Evolutionary conservation across 2,797 vertebrate genomes (phyloP).

Genomic region (Clarias fuscus): DNA sequence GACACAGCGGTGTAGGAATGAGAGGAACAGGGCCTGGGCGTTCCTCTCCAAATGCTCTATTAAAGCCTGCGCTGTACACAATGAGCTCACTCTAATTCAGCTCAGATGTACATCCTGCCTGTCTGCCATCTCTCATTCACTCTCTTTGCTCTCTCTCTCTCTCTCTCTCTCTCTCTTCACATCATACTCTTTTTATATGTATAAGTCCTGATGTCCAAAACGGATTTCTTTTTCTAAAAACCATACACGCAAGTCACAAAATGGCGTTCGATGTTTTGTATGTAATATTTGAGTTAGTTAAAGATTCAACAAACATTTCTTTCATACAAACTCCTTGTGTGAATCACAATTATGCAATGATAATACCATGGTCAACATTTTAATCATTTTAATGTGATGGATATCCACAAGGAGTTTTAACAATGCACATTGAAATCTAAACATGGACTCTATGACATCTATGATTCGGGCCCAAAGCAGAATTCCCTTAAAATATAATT

Average conservation of each 20-base stretch:
- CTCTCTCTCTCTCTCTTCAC: not conserved
- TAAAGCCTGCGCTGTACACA: slow-evolving; percentile 83
- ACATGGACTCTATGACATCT: slow-evolving; percentile 18
- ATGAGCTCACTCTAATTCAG: slow-evolving; percentile 88
- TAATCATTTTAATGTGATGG: not conserved
- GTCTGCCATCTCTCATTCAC: slow-evolving; percentile 64
- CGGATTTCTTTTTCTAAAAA: not conserved
- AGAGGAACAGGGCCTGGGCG: slow-evolving; percentile 83
- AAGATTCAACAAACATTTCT: not conserved
- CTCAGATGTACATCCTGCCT: slow-evolving; percentile 79
- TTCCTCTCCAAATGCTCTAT: slow-evolving; percentile 84
- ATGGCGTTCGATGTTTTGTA: not conserved
- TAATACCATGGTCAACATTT: not conserved
- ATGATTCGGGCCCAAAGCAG: slow-evolving; percentile 26
- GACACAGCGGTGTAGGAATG: slow-evolving; percentile 83
- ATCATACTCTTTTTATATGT: slow-evolving; percentile 8
- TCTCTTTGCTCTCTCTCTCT: slow-evolving; percentile 42
- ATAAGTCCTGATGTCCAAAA: not conserved
- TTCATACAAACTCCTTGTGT: not conserved
- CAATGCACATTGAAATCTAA: not conserved
- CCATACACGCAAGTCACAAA: not conserved
- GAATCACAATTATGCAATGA: slow-evolving; percentile 1
- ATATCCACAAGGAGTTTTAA: not conserved
- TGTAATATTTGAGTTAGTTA: not conserved
- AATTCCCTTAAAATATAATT: slow-evolving; percentile 16